Base-by-base conservation (phyloP, 1,140 invertebrate genomes). In the Papilio xuthus region DNA sequence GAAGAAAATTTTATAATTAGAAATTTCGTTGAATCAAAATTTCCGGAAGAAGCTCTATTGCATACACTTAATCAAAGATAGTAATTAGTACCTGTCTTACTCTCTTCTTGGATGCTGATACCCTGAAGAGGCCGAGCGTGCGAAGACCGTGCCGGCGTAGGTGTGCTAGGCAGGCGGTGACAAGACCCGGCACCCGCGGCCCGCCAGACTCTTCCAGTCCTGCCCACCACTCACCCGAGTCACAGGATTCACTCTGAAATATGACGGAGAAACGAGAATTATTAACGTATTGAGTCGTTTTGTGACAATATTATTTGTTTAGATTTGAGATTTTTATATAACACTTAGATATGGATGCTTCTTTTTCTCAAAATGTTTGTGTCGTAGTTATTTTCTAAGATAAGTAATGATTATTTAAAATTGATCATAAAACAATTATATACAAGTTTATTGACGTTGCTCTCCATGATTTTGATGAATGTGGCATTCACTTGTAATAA, bases 41-140 rank as follows among this genome's bases (percentile, higher is more conserved):
- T 4, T 4, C 32, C 7, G 32, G 7, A 37, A 37, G 32, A 37
- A 37, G 32, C 32, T 37, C 32, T 37, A 37, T 37, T 37, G 1
- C 4, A 37, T 37, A 37, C 7, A 7, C 7, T 37, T 37, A 7
- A 4, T 7, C 32, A 37, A 37, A 37, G 4, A 37, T 37, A 37
- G 56, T 69, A 67, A 15, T 26, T 13, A 1, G 6, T 90, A 98
- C 98, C 96, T 98, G 97, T 94, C 98, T 95, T 44, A 98, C 97
- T 91, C 98, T 95, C 90, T 98, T 99, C 90, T 98, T 98, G 0
- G 97, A 98, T 56, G 97, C 96, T 70, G 97, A 97, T 32, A 99
- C 97, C 80, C 98, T 95, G 94, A 99, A 99, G 67, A 99, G 96
- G 1, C 98, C 98, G 12, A 98, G 94, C 18, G 97, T 98, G 79